These are phyloP conservation scores for Sweltsa coloradensis DNA, from an alignment of 1,140 invertebrate species.

Conservation along the genomic window DNA sequence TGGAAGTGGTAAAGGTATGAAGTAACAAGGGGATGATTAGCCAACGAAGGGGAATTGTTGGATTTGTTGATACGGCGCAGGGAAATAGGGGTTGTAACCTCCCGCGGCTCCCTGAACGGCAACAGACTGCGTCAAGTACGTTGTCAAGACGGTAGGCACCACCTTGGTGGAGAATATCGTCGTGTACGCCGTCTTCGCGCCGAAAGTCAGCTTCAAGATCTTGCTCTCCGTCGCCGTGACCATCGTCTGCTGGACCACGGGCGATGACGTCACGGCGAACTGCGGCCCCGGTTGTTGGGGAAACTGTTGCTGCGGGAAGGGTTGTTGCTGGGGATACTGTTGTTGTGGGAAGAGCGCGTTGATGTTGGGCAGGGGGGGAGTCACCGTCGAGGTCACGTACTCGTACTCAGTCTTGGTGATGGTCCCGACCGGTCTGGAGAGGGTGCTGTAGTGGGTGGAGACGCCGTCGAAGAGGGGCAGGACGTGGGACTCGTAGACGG, in stretches of 20 bases:
- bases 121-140: slow-evolving; percentile 64
- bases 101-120: slow-evolving; percentile 54
- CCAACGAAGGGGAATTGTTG: slow-evolving; percentile 61
- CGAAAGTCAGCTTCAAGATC: slow-evolving; percentile 73
- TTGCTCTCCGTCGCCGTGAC: slow-evolving; percentile 70
- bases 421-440: slow-evolving; percentile 60
- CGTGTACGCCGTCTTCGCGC: slow-evolving; percentile 76
- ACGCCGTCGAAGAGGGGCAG: slow-evolving; percentile 62
- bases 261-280: slow-evolving; percentile 66
- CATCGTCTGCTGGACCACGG: slow-evolving; percentile 63
- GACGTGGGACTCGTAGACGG: slow-evolving; percentile 67
- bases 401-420: slow-evolving; percentile 56
- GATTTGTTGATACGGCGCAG: slow-evolving; percentile 47
- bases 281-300: slow-evolving; percentile 37
- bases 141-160: slow-evolving; percentile 69
- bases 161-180: slow-evolving; percentile 74
- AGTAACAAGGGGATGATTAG: no score
- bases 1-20: no score
- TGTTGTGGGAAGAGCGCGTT: slow-evolving; percentile 32
- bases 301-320: slow-evolving; percentile 36
- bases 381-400: slow-evolving; percentile 56
- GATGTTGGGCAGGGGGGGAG: slow-evolving; percentile 31
- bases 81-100: slow-evolving; percentile 56
- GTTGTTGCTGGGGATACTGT: slow-evolving; percentile 29
- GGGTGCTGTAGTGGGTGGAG: slow-evolving; percentile 58